Evolutionary conservation across 1,140 invertebrate species (phyloP), one percentile per base, ranked within the genome.

Genomic region (Helicoverpa zea): DNA sequence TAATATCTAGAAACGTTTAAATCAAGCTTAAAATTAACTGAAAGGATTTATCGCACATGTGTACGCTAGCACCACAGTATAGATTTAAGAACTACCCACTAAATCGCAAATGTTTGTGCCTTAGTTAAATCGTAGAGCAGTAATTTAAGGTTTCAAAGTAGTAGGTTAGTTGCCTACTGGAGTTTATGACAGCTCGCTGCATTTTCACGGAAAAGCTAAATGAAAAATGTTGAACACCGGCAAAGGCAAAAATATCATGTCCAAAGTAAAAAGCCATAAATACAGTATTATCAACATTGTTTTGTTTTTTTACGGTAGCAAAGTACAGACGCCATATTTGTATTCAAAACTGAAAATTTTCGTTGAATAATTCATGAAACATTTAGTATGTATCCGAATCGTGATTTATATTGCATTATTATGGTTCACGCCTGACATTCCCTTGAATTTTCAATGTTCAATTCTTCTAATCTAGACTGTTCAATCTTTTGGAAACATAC

Each of bases 391-490:
- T 72, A 72, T 72, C 68, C 12, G 68, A 75, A 75, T 59, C 18
- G 56, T 75, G 72, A 75, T 75, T 75, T 75, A 59, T 16, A 72
- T 64, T 77, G 75, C 52, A 77, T 72, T 59, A 78, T 68, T 64
- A 70, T 72, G 35, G 66, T 56, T 72, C 54, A 70, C 51, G 77
- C 54, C 35, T 74, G 79, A 74, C 70, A 74, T 79, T 79, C 68
- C 79, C 74, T 74, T 76, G 79, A 73, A 81, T 81, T 52, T 83
- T 83, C 75, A 81, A 81, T 78, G 75, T 83, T 61, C 80, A 74
- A 83, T 83, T 83, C 83, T 82, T 82, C 51, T 82, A 77, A 79
- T 84, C 79, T 82, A 79, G 75, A 82, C 78, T 43, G 76, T 82
- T 66, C 61, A 64, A 84, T 82, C 63, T 58, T 73, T 84, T 58